Evolutionary conservation across 1,140 invertebrate genomes (phyloP).

Genomic region (Aphidius gifuensis): DNA sequence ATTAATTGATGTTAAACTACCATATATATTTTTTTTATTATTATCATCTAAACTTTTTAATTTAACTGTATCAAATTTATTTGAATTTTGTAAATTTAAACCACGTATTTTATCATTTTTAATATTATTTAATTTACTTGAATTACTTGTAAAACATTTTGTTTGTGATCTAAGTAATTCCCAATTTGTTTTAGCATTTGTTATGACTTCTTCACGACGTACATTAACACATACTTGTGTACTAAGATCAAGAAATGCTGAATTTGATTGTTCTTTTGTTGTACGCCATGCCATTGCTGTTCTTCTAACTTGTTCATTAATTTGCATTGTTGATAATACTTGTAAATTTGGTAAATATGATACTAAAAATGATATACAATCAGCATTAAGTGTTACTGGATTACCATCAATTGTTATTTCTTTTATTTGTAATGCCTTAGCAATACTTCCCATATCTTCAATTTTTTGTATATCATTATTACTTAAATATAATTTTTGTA

Average conservation of each 20-base stretch:
- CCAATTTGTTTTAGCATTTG: conserved; percentile 79
- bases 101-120: conserved; percentile 35
- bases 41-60: conserved; percentile 34
- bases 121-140: conserved; percentile 25
- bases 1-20: conserved; percentile 45
- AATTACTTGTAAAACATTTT: conserved; percentile 42
- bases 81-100: conserved; percentile 37
- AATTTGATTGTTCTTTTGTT: conserved; percentile 69
- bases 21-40: conserved; percentile 37
- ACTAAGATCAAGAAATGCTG: conserved; percentile 65
- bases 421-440: conserved; percentile 67
- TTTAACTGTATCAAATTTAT: conserved; percentile 38
- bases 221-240: conserved; percentile 65
- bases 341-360: conserved; percentile 71
- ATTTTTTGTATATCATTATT: conserved; percentile 84
- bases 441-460: conserved; percentile 76
- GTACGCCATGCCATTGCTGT: conserved; percentile 73
- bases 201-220: conserved; percentile 72
- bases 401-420: conserved; percentile 87
- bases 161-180: conserved; percentile 70
- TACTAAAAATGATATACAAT: conserved; percentile 75
- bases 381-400: conserved; percentile 70
- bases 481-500: conserved; percentile 79
- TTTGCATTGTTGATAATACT: conserved; percentile 63
- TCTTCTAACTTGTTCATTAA: conserved; percentile 72